Evolutionary conservation across 2,113 vertebrate genomes (phyloP).

Genomic region (Pelmatolapia mariae): DNA sequence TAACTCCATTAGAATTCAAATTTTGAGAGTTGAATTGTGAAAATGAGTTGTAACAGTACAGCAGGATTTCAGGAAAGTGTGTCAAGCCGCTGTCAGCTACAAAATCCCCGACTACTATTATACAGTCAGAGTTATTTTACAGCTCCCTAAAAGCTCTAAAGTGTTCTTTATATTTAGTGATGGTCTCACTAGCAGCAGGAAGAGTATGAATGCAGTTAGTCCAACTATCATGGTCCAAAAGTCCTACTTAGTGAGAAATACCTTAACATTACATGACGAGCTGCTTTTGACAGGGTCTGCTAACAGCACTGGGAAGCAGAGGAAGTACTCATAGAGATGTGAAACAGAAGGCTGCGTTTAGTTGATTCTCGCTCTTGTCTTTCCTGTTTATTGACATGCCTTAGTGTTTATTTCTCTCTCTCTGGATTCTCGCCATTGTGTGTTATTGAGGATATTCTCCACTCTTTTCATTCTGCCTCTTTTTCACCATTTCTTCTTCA

Average conservation of each 20-base stretch:
- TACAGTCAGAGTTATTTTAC: neutral
- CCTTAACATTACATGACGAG: neutral
- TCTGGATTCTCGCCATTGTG: neutral
- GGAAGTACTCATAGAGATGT: neutral
- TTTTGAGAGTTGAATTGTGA: neutral
- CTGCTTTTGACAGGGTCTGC: constrained; percentile 6
- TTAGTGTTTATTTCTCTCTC: neutral
- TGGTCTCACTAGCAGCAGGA: rapidly evolving
- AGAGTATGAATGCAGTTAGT: neutral
- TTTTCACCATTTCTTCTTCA: neutral
- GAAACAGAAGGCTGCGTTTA: neutral
- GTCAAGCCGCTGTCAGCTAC: neutral
- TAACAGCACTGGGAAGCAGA: neutral
- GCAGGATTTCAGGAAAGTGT: neutral
- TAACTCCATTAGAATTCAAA: neutral
- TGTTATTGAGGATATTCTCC: neutral
- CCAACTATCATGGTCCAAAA: neutral
- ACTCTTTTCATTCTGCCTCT: neutral
- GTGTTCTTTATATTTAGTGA: neutral
- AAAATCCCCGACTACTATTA: neutral
- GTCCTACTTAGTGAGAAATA: neutral
- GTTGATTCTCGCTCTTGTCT: neutral
- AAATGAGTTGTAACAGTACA: neutral
- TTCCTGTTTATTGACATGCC: neutral
- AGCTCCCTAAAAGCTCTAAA: neutral